Base-by-base conservation (phyloP, 2,888 invertebrate genomes). In the Volucella zonaria region DNA sequence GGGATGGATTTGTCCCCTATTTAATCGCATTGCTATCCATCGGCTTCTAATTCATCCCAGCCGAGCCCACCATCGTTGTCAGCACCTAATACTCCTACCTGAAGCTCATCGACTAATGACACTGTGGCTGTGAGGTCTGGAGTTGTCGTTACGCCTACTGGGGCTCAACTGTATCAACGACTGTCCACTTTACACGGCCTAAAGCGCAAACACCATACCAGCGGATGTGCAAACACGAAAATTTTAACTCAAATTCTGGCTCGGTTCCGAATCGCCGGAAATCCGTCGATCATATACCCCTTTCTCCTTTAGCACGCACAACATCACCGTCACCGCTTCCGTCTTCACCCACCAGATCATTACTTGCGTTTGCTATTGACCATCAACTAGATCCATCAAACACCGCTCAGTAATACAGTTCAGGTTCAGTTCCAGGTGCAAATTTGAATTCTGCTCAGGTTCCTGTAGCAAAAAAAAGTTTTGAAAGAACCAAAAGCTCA, bases 151-250 rank as follows among this genome's bases (percentile, higher is more conserved):
- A 89, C 90, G 23, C 89, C 91, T 23, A 89, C 90, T 66, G 31
- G 91, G 89, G 93, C 86, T 91, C 91, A 90, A 91, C 92, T 93
- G 87, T 94, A 96, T 91, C 96, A 96, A 90, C 93, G 99, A 80
- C 99, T 99, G 12, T 98, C 98, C 61, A 98, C 98, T 1, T 94
- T 99, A 49, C 98, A 98, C 92, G 98, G 98, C 14, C 93, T 98
- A 70, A 98, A 98, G 92, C 98, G 98, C 92, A 98, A 98, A 93
- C 92, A 96, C 62, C 95, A 95, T 88, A 94, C 95, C 9, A 88
- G 86, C 68, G 49, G 82, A 86, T 88, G 93, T 90, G 56, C 90
- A 88, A 90, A 89, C 54, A 79, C 87, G 92, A 91, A 87, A 88
- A 89, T 14, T 87, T 92, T 45, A 92, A 92, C 85, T 90, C 92